Base-by-base conservation (phyloP, 2,797 vertebrate genomes). In the Arctocebus calabarensis region DNA sequence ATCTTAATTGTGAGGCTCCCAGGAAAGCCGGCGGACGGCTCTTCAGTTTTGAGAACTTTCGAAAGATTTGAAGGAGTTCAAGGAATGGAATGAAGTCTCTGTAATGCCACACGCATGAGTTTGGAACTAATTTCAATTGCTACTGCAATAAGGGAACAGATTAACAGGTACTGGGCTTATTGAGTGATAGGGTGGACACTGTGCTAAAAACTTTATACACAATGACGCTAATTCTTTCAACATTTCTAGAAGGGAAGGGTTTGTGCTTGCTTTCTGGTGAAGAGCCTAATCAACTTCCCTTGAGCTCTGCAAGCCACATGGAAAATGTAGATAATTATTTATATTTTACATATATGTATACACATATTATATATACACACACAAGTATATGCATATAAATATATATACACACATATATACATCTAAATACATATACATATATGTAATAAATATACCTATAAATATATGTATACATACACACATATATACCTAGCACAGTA, bases 1-100 rank as follows among this genome's bases (percentile, higher is more conserved):
- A 0, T 75, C 83, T 82, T 94, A 93, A 95, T 91, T 93, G 96
- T 6, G 57, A 81, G 70, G 70, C 59, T 86, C 59, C 57, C 89
- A 66, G 68, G 84, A 86, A 95, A 84, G 88, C 84, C 37, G 73
- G 89, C 40, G 77, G 90, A 62, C 55, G 14, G 70, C 57, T 94
- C 40, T 81, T 62, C 29, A 37, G 79, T 43, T 77, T 23, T n/a
- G 75, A 95, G 79, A 89, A 96, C 29, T 94, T 96, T 88, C 57
- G 37, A 82, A 90, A 94, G 84, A 85, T 66, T 0, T 48, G 75
- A 91, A 93, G 85, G 79, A 84, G 57, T 45, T 4, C 2, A 62
- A 71, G 75, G 77, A 87, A 90, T 1, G 45, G 73, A 68, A 78
- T 0, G 13, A 57, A 48, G 71, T n/a, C 66, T 83, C 85, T 45